These are phyloP conservation scores for Morus bassanus DNA, from an alignment of 2,797 vertebrate species.

Conservation along the genomic window DNA sequence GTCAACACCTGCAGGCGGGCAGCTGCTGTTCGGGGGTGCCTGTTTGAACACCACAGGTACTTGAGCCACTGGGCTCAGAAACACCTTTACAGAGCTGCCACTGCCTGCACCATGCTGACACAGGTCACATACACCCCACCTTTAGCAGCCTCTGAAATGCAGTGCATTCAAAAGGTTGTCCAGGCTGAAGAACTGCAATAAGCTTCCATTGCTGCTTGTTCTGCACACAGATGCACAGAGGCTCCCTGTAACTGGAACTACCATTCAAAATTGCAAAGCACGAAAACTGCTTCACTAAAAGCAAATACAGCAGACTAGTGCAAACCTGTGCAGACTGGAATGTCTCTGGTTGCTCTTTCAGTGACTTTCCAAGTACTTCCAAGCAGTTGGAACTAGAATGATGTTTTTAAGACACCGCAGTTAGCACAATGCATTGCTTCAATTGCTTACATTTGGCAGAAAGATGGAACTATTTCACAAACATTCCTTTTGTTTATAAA, in stretches of 20 bases:
- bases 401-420: background rate
- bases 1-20: background rate
- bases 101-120: background rate
- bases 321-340: background rate
- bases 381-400: background rate
- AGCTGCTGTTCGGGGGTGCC: too few relatives aligned
- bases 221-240: accelerated
- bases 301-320: background rate
- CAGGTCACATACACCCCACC: background rate
- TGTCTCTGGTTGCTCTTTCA: background rate
- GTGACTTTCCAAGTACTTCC: background rate
- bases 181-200: background rate
- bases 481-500: background rate
- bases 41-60: background rate
- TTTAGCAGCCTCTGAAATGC: background rate
- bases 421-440: background rate
- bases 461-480: background rate
- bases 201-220: background rate
- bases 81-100: background rate
- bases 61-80: background rate
- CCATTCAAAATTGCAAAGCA: background rate
- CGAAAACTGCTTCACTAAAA: background rate
- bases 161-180: too few relatives aligned
- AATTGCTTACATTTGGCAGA: background rate
- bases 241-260: background rate